Conservation (phyloP, 2,888 invertebrate species). For the Philhelius pedissequus region DNA sequence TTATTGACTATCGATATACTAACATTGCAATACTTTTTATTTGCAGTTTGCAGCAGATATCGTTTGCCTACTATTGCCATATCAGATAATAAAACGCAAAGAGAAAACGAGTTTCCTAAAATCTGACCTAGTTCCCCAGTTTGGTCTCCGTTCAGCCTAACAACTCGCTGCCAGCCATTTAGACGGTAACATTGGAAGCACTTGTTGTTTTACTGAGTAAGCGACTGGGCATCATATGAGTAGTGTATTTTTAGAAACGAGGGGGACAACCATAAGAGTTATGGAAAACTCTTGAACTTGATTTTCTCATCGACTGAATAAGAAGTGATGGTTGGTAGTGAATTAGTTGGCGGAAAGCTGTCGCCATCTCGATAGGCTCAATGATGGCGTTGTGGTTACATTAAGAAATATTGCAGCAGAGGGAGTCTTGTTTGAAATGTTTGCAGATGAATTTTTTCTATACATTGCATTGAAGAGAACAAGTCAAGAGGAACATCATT, state of each 20-base stretch:
- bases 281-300: constrained; percentile 55
- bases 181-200: constrained; percentile 26
- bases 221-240: background rate
- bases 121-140: constrained; percentile 78
- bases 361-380: constrained; percentile 1
- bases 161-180: constrained; percentile 23
- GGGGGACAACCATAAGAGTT: background rate
- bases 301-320: constrained; percentile 40
- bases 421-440: constrained; percentile 46
- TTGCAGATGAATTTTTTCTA: background rate
- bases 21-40: constrained; percentile 40
- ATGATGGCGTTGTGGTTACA: constrained; percentile 5
- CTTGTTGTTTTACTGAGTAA: constrained; percentile 8
- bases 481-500: constrained; percentile 23
- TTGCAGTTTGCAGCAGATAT: constrained; percentile 50
- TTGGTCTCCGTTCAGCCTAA: constrained; percentile 41
- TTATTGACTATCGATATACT: constrained; percentile 17
- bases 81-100: constrained; percentile 73
- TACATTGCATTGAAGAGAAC: constrained; percentile 6
- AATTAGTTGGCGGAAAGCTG: constrained; percentile 57
- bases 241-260: background rate
- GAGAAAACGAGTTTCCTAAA: constrained; percentile 78
- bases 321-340: constrained; percentile 21
- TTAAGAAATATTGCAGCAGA: background rate
- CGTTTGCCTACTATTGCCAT: constrained; percentile 66